Evolutionary conservation across 2,113 vertebrate species (phyloP).

Genomic region (Malurus melanocephalus): DNA sequence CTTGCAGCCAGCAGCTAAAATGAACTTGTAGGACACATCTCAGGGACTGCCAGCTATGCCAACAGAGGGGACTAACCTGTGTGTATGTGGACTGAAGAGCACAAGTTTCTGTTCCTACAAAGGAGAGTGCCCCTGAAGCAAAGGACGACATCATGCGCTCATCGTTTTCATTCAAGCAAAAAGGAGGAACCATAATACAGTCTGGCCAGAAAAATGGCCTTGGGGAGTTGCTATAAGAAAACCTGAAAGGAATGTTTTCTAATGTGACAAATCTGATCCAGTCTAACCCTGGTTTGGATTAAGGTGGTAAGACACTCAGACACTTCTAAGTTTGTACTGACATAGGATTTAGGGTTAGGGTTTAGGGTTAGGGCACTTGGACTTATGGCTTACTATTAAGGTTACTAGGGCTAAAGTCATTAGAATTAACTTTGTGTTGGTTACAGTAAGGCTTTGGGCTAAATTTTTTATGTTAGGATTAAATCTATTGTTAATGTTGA

Average conservation of each 20-base stretch:
- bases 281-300: neutral
- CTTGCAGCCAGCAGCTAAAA: neutral
- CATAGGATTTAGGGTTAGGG: neutral
- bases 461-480: neutral
- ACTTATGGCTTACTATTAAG: neutral
- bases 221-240: neutral
- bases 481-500: neutral
- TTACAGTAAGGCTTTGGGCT: neutral
- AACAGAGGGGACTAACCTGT: rapidly evolving
- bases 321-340: neutral
- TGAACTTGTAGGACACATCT: neutral
- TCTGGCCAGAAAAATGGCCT: neutral
- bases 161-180: neutral
- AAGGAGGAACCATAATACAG: neutral
- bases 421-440: neutral
- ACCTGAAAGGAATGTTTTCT: neutral
- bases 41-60: neutral
- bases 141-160: rapidly evolving
- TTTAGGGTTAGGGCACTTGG: neutral
- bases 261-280: neutral
- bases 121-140: neutral
- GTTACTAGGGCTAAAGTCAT: neutral
- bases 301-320: neutral
- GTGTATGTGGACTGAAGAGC: neutral
- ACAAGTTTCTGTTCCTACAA: neutral